Evolutionary conservation across 2,888 invertebrate species (phyloP).

Genomic region (Apodemia mormo): DNA sequence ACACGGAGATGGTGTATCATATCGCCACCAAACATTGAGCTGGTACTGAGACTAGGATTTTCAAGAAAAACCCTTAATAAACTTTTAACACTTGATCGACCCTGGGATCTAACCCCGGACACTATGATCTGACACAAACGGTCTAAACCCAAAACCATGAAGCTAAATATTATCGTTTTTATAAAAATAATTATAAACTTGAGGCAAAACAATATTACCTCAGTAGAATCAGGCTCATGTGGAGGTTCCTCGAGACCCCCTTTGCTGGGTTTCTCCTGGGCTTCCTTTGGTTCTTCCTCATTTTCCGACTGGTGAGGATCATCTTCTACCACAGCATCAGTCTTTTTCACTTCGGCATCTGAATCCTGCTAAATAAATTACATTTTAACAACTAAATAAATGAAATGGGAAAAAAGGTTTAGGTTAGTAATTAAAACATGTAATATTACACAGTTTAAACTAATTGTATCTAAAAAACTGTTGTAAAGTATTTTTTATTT

Average conservation of each 20-base stretch:
- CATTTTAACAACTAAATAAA: background rate
- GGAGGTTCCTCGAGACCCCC: constrained; percentile 48
- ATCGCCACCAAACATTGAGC: too few relatives aligned
- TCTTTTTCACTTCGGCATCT: constrained; percentile 85
- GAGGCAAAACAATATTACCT: constrained; percentile 34
- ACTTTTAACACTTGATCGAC: too few relatives aligned
- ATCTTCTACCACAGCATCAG: constrained; percentile 85
- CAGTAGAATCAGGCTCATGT: constrained; percentile 36
- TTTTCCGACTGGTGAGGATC: constrained; percentile 71
- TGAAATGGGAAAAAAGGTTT: background rate
- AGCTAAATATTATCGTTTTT: too few relatives aligned
- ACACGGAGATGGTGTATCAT: too few relatives aligned
- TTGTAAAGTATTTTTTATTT: too few relatives aligned
- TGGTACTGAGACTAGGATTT: too few relatives aligned
- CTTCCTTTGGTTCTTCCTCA: constrained; percentile 50
- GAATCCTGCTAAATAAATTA: constrained; percentile 46
- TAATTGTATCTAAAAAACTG: too few relatives aligned
- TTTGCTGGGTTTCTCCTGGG: constrained; percentile 50
- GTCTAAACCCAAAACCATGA: too few relatives aligned
- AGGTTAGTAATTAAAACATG: background rate
- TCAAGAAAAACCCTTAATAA: too few relatives aligned
- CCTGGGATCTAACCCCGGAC: too few relatives aligned
- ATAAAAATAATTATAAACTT: background rate
- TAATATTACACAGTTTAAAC: background rate
- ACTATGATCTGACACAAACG: too few relatives aligned